Percentiles rank a stretch among this genome's conserved stretches.
phyloP scores from a whole-genome alignment of 2,888 invertebrate genomes.

The Ichneumoninae sp. region DNA sequence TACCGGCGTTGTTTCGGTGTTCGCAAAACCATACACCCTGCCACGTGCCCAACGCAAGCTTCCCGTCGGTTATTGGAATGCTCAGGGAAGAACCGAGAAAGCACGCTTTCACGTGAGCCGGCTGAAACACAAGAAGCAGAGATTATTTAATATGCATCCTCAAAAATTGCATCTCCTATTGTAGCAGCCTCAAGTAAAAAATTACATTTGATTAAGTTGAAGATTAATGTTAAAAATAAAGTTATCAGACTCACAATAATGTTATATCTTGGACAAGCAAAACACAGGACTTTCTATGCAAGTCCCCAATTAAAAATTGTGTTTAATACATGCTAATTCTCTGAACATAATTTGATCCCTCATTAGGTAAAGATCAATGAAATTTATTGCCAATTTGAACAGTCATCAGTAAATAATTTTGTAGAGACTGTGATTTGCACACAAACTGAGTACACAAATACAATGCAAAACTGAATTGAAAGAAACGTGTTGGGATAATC shows the following conservation, averaged over 20 bases:
- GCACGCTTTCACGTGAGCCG: constrained; percentile 98
- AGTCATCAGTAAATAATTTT: background rate
- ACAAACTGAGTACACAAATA: background rate
- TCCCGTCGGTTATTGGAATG: constrained; percentile 98
- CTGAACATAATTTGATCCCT: background rate
- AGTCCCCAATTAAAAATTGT: background rate
- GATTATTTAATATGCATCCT: background rate
- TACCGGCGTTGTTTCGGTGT: constrained; percentile 98
- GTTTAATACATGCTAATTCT: background rate
- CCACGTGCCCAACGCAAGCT: constrained; percentile 98
- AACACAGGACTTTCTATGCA: background rate
- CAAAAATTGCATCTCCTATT: background rate
- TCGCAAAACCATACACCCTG: constrained; percentile 99
- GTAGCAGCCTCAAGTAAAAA: background rate
- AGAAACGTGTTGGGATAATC: background rate
- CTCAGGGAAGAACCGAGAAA: constrained; percentile 97
- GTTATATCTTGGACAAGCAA: background rate
- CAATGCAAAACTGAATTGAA: background rate
- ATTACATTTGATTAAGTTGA: background rate
- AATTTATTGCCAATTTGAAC: background rate
- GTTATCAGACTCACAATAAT: background rate
- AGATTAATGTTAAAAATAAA: background rate
- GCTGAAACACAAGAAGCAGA: constrained; percentile 87
- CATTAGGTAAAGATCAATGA: background rate
- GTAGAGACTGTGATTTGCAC: background rate